A percentile compares a stretch with the other conserved stretches of the same genome.
Evolutionary conservation across 2,113 vertebrate genomes (phyloP).

Genomic region (Myotis brandtii): DNA sequence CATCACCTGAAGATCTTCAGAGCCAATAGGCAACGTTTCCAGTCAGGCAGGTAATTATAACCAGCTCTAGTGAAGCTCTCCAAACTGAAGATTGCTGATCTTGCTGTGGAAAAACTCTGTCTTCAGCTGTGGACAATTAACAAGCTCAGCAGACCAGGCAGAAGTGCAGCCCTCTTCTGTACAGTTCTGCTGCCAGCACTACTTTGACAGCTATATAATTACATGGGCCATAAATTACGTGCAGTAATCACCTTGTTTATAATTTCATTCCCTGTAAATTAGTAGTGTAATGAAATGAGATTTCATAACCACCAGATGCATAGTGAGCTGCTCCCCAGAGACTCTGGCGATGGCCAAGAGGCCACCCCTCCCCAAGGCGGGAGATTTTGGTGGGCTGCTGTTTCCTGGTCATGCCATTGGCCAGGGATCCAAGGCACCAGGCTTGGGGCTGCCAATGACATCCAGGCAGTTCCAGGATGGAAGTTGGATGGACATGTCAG

Average conservation of each 20-base stretch:
- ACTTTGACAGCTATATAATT: slow-evolving; percentile 85
- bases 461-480: neutral
- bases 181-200: slow-evolving; percentile 65
- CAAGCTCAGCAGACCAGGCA: slow-evolving; percentile 73
- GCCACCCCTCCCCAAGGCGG: slow-evolving; percentile 4
- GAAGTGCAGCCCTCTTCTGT: slow-evolving; percentile 51
- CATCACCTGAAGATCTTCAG: slow-evolving; percentile 26
- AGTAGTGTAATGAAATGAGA: slow-evolving; percentile 79
- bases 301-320: slow-evolving; percentile 71
- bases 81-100: slow-evolving; percentile 65
- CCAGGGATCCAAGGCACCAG: neutral
- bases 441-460: neutral
- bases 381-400: neutral
- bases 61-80: slow-evolving; percentile 51
- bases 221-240: slow-evolving; percentile 83
- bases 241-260: slow-evolving; percentile 85
- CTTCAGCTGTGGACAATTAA: slow-evolving; percentile 80
- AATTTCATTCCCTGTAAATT: slow-evolving; percentile 84
- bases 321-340: slow-evolving; percentile 56
- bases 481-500: neutral
- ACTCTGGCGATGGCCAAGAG: slow-evolving; percentile 11
- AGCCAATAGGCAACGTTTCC: slow-evolving; percentile 47
- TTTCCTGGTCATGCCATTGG: slow-evolving; percentile 13
- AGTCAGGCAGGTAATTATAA: slow-evolving; percentile 69
- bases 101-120: slow-evolving; percentile 56